These are phyloP conservation scores for Panthera tigris DNA, from an alignment of 2,113 vertebrate genomes.

Conservation along the genomic window DNA sequence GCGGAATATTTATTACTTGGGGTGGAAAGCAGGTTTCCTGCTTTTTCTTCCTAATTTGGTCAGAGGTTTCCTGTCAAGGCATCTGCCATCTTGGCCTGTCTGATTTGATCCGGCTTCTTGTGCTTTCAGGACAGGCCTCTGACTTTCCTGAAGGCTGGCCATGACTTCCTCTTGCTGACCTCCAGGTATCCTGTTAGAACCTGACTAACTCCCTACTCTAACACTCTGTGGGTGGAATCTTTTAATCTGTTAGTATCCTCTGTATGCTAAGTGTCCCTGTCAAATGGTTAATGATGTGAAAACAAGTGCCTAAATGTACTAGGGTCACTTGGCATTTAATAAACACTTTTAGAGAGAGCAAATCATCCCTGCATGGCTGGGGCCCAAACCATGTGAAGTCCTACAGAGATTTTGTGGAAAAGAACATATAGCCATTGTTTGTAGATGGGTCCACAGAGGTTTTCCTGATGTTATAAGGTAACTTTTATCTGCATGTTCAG, in stretches of 20 bases:
- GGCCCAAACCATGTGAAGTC: not conserved
- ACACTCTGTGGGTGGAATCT: not conserved
- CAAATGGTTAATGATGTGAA: conserved; percentile 53
- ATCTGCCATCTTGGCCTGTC: not conserved
- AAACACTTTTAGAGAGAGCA: not conserved
- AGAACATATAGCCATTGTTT: not conserved
- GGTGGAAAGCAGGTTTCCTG: not conserved
- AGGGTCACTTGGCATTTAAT: conserved; percentile 44
- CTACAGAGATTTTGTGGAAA: not conserved
- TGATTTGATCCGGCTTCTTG: not conserved
- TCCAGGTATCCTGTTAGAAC: not conserved
- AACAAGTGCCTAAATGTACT: not conserved
- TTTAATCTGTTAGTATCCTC: conserved; percentile 34
- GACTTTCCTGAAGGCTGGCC: not conserved
- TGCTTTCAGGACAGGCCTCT: not conserved
- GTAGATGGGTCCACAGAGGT: not conserved
- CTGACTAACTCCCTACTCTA: not conserved
- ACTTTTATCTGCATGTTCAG: not conserved
- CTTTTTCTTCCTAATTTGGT: not conserved
- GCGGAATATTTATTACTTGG: not conserved
- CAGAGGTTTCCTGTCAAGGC: not conserved
- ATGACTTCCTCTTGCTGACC: not conserved
- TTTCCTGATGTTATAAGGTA: not conserved
- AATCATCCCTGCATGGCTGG: not conserved
- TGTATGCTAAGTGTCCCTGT: not conserved